phyloP scores from a whole-genome alignment of 92 coral and sea anemone species.

The Virgularia gustaviana region DNA sequence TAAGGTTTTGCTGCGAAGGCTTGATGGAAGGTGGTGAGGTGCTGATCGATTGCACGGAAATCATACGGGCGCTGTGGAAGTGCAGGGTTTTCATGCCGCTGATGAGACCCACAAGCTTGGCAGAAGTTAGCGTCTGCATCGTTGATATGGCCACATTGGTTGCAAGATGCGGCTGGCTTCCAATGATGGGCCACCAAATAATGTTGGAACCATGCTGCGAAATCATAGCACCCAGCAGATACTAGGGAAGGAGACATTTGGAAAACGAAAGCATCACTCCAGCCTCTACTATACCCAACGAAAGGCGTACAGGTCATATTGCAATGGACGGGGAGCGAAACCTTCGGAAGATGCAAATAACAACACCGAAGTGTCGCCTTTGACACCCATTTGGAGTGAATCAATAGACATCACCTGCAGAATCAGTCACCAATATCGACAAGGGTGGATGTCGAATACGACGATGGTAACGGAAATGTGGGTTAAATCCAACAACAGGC shows the following conservation, averaged over 20 bases:
- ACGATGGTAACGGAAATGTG: slow-evolving; percentile 22
- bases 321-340: slow-evolving; percentile 41
- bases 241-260: background rate
- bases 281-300: slow-evolving; percentile 35
- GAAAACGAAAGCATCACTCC: background rate
- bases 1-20: background rate
- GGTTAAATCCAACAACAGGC: background rate
- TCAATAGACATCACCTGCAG: slow-evolving; percentile 24
- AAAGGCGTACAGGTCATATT: slow-evolving; percentile 60
- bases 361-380: slow-evolving; percentile 31
- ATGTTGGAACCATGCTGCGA: background rate
- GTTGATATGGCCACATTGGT: slow-evolving; percentile 44
- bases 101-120: slow-evolving; percentile 36
- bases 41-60: background rate
- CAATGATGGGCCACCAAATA: slow-evolving; percentile 34
- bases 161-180: slow-evolving; percentile 43
- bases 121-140: slow-evolving; percentile 49
- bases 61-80: background rate
- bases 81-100: background rate
- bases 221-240: background rate
- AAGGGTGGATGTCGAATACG: slow-evolving; percentile 21
- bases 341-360: slow-evolving; percentile 43
- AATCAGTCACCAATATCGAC: slow-evolving; percentile 40
- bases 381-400: slow-evolving; percentile 25
- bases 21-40: background rate